phyloP scores from a whole-genome alignment of 2,888 invertebrate genomes.

The Micoletzkya japonica region DNA sequence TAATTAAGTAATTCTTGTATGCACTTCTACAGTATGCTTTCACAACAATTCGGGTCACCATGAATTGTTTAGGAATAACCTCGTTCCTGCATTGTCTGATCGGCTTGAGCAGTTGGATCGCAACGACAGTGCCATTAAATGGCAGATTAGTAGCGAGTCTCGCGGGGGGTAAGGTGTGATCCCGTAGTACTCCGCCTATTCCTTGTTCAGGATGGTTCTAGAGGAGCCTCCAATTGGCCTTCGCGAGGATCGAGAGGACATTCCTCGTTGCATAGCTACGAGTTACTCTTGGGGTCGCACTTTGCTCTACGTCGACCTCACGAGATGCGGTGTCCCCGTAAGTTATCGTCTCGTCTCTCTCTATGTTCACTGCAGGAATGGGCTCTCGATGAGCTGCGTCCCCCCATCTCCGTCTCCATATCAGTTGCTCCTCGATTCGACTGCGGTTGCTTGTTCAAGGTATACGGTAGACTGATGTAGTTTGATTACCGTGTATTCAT shows the following conservation, averaged over 20 bases:
- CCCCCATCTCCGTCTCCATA: neutral
- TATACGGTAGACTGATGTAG: no score
- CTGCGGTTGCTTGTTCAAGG: neutral
- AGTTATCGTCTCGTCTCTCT: neutral
- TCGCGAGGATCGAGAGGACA: neutral
- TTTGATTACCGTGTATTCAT: no score
- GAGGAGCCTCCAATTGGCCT: neutral
- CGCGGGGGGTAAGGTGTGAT: no score
- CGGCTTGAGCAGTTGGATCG: no score
- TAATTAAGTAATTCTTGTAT: no score
- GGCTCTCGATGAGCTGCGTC: neutral
- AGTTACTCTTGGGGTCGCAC: neutral
- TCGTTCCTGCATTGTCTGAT: no score
- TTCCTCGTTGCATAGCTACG: neutral
- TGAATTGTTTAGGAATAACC: no score
- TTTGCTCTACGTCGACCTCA: neutral
- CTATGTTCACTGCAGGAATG: neutral
- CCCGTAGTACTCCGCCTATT: no score
- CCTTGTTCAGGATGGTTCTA: neutral
- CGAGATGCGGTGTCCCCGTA: neutral
- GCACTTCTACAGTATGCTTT: no score
- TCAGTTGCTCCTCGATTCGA: conserved; percentile 1
- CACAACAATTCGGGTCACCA: no score
- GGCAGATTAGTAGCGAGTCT: no score
- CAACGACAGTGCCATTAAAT: no score